Base-by-base conservation (phyloP, 2,113 vertebrate genomes). In the Callionymus lyra region DNA sequence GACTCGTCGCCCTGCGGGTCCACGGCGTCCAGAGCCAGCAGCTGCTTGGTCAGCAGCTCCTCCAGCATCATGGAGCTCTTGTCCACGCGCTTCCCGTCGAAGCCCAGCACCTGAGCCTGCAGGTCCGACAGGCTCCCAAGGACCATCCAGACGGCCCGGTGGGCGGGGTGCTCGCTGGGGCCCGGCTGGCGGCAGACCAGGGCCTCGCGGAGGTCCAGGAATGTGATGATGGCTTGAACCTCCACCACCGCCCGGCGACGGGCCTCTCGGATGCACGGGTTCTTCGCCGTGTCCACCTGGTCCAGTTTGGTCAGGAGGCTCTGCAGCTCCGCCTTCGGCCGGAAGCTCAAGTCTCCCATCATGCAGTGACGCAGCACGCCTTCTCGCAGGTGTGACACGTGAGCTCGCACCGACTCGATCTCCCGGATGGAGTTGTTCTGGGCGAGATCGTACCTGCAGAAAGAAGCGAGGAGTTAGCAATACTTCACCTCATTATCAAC, bases 211-310 rank as follows among this genome's bases (percentile, higher is more conserved):
- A 98, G 79, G 80, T 98, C 95, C 35, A 93, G 77, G 40, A 90
- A 93, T 0, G 89, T 94, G 73, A 96, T 87, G 34, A 97, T 67
- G 1, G 91, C 87, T 38, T 99, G 93, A 45, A 96, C 87, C 52
- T 97, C 93, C 33, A 98, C 80, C 39, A 98, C 95, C 0, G 93
- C 90, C 6, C 95, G 84, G 41, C 93, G 88, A 9, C 95, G 84
- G 3, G 93, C 94, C 72, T 99, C 94, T 21, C 94, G 81, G 76
- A 99, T 97, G 63, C 93, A 98, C 9, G 94, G 93, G 77, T 99
- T 98, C 46, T 84, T 89, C 32, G 87, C 92, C 0, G 87, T 84
- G 59, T 91, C 91, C 50, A 99, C 91, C 69, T 94, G 86, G 63
- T 99, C 95, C 58, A 97, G 78, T 41, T 79, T 84, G 0, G 86